These are phyloP conservation scores for Leptopilina clavipes DNA, from an alignment of 1,140 invertebrate genomes.

Conservation along the genomic window DNA sequence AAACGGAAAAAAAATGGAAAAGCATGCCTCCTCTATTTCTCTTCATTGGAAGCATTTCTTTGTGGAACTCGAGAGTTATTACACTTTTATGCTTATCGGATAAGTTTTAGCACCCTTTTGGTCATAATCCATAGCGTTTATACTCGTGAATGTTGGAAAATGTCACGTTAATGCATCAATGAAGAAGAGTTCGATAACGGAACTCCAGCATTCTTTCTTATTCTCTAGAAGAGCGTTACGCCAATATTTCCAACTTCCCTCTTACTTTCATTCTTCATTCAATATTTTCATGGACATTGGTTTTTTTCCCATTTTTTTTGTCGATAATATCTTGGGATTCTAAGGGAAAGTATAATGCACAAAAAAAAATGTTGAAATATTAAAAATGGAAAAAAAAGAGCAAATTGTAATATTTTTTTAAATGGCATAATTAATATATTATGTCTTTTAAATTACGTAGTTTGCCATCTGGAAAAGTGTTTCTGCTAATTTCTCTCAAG, in stretches of 20 bases:
- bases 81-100: constrained; percentile 24
- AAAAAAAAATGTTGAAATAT: too few relatives aligned
- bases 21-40: background rate
- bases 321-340: background rate
- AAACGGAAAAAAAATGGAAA: constrained; percentile 1
- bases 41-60: constrained; percentile 5
- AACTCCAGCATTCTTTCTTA: constrained; percentile 49
- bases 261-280: constrained; percentile 42
- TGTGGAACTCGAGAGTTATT: constrained; percentile 3
- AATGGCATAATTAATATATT: too few relatives aligned
- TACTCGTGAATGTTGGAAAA: constrained; percentile 45
- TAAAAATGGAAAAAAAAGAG: too few relatives aligned
- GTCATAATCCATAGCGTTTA: constrained; percentile 41
- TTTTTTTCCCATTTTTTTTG: constrained; percentile 1
- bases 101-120: constrained; percentile 12
- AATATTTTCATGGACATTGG: constrained; percentile 48
- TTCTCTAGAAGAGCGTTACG: constrained; percentile 46
- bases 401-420: too few relatives aligned
- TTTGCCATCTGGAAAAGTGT: background rate
- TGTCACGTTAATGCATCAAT: constrained; percentile 50
- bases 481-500: constrained; percentile 9
- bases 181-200: constrained; percentile 49
- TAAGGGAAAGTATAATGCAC: background rate
- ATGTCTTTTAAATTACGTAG: too few relatives aligned
- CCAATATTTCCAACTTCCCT: constrained; percentile 44